A percentile compares a stretch with the other conserved stretches of the same genome.
These are phyloP conservation scores for Serilophus lunatus DNA, from an alignment of 2,113 vertebrate genomes.

Conservation along the genomic window DNA sequence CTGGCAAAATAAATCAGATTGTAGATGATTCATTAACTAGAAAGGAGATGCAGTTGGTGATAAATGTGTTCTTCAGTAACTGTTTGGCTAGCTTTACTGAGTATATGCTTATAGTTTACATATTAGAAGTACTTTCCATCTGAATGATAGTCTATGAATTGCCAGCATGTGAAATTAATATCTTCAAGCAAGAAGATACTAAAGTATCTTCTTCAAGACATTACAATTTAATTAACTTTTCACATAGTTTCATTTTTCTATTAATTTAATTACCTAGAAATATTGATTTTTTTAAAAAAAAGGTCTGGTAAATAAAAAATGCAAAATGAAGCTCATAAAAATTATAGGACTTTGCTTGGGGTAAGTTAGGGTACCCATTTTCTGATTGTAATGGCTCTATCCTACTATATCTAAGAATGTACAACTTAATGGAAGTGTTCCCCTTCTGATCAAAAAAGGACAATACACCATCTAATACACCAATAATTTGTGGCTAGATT, in stretches of 20 bases:
- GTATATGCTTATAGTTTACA: background rate
- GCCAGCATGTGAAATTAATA: background rate
- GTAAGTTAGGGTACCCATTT: background rate
- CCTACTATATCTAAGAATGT: background rate
- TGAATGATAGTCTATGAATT: background rate
- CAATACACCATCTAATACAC: background rate
- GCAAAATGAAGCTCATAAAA: background rate
- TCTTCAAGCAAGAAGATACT: background rate
- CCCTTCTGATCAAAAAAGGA: background rate
- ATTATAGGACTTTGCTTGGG: background rate
- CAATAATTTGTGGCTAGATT: background rate
- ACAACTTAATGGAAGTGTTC: background rate
- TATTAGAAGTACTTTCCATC: background rate
- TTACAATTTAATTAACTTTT: background rate
- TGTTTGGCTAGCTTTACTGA: background rate
- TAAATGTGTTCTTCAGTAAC: background rate
- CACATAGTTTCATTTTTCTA: background rate
- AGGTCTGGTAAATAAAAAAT: background rate
- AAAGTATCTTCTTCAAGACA: background rate
- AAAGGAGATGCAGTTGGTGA: background rate
- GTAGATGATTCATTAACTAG: background rate
- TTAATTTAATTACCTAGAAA: background rate
- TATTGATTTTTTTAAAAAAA: no score
- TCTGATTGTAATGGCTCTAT: background rate
- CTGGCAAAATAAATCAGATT: background rate